These are phyloP conservation scores for Listronotus oregonensis DNA, from an alignment of 1,140 invertebrate species.

Conservation along the genomic window DNA sequence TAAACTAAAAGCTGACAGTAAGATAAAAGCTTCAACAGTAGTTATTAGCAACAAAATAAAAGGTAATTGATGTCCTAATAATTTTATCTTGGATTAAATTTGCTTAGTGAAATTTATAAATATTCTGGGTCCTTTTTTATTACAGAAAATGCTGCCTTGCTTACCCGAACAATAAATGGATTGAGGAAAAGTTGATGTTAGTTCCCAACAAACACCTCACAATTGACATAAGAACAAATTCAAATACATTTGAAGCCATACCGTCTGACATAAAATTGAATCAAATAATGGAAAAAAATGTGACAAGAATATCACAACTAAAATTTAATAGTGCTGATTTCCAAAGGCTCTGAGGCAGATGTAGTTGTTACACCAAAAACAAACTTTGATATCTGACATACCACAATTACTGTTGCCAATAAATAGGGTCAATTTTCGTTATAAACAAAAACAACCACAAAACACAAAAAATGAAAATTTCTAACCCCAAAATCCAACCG, in stretches of 20 bases:
- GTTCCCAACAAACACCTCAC: neutral
- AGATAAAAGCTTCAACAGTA: constrained; percentile 63
- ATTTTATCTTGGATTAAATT: neutral
- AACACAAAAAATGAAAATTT: no score
- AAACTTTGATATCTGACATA: no score
- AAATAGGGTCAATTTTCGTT: neutral
- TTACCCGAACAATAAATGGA: no score
- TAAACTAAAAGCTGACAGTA: constrained; percentile 57
- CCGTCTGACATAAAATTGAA: constrained; percentile 53
- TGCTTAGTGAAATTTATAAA: no score
- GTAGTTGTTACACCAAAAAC: constrained; percentile 24
- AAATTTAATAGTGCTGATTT: constrained; percentile 47
- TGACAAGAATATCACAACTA: constrained; percentile 5
- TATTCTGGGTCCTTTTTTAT: no score
- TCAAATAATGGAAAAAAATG: constrained; percentile 53
- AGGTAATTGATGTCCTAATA: constrained; percentile 55
- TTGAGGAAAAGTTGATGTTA: neutral
- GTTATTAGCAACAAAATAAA: constrained; percentile 56
- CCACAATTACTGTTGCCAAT: constrained; percentile 31
- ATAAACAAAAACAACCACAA: no score
- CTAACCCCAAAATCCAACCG: no score
- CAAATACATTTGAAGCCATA: constrained; percentile 52
- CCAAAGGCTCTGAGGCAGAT: constrained; percentile 50
- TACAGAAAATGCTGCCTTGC: neutral
- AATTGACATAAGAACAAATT: constrained; percentile 45